Percentiles rank a stretch among this genome's conserved stretches.
phyloP scores from a whole-genome alignment of 2,888 invertebrate genomes.

The Netelia fuscicornis region DNA sequence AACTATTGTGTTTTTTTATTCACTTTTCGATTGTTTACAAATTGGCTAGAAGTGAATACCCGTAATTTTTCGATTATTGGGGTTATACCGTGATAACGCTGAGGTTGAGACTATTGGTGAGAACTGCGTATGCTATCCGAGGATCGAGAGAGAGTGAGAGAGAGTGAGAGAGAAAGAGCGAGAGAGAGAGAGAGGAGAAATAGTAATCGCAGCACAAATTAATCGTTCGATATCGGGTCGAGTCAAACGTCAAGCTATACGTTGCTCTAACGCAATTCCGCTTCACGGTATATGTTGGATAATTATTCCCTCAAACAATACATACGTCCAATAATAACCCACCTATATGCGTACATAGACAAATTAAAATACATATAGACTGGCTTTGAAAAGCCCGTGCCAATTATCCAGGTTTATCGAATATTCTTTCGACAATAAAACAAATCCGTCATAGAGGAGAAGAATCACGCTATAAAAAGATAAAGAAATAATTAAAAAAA shows the following conservation, averaged over 20 bases:
- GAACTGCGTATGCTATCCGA: not conserved
- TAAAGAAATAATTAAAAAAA: slow-evolving; percentile 3
- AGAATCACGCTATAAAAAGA: slow-evolving; percentile 46
- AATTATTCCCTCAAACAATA: slow-evolving; percentile 61
- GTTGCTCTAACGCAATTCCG: slow-evolving; percentile 7
- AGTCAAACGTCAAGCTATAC: slow-evolving; percentile 57
- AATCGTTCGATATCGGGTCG: slow-evolving; percentile 60
- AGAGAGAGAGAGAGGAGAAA: slow-evolving; percentile 1
- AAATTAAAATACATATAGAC: not conserved
- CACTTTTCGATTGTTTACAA: not conserved
- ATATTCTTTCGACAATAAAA: slow-evolving; percentile 46
- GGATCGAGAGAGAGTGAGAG: not conserved
- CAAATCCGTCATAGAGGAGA: slow-evolving; percentile 34
- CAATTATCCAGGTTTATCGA: slow-evolving; percentile 60
- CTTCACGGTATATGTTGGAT: slow-evolving; percentile 24
- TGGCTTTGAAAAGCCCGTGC: slow-evolving; percentile 6
- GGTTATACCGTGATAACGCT: not conserved
- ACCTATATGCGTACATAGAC: not conserved
- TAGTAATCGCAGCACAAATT: slow-evolving; percentile 43
- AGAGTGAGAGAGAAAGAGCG: not conserved
- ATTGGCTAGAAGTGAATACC: not conserved
- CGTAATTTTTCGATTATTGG: not conserved
- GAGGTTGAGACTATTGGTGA: not conserved
- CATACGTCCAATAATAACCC: slow-evolving; percentile 56
- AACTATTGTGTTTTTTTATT: not conserved